Evolutionary conservation across 2,797 vertebrate genomes (phyloP).

Genomic region (Tenualosa ilisha): DNA sequence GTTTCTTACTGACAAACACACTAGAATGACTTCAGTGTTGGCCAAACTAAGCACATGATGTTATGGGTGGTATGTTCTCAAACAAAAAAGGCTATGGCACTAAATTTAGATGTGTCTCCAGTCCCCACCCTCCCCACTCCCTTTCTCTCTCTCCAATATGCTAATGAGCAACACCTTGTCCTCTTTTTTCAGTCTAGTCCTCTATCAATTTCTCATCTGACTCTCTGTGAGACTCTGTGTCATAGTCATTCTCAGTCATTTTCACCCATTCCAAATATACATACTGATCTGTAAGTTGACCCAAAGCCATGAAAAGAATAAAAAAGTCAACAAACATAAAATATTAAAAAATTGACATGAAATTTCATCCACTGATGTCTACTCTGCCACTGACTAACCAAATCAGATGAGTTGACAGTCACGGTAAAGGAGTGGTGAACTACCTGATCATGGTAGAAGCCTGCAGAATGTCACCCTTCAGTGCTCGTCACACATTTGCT

Average conservation of each 20-base stretch:
- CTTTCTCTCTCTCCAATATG: not conserved
- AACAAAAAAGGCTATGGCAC: not conserved
- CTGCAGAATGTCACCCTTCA: not conserved
- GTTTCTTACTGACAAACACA: not conserved
- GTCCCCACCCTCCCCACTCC: not conserved
- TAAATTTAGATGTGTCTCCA: not conserved
- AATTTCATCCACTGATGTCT: not conserved
- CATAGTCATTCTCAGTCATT: not conserved
- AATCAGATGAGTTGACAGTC: not conserved
- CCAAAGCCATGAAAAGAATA: not conserved
- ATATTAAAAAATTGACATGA: not conserved
- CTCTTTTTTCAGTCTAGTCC: not conserved
- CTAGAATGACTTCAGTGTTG: not conserved
- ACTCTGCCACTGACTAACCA: not conserved
- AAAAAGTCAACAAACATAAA: not conserved
- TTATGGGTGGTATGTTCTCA: not conserved
- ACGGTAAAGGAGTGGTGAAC: not conserved
- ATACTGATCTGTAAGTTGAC: not conserved
- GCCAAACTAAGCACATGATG: not conserved
- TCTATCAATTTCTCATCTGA: not conserved
- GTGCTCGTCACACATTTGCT: not conserved
- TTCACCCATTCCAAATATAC: not conserved
- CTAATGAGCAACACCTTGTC: not conserved
- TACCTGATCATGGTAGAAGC: not conserved
- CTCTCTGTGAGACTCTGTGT: not conserved